These are phyloP conservation scores for Panagrolaimus sp. DNA, from an alignment of 1,140 invertebrate genomes.

Conservation along the genomic window DNA sequence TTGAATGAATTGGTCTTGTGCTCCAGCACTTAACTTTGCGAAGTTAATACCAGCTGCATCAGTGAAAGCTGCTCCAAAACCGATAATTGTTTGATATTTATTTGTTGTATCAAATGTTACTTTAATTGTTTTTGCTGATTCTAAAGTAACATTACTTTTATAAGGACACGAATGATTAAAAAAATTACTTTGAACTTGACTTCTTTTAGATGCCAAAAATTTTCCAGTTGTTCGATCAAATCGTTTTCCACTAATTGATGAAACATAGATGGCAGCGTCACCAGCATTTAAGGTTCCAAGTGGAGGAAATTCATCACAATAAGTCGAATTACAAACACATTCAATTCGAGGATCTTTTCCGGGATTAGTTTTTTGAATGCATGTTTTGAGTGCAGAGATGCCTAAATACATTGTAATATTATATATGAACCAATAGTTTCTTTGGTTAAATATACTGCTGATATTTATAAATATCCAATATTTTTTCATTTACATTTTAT, in stretches of 20 bases:
- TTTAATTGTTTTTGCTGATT: neutral
- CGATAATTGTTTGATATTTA: constrained; percentile 57
- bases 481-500: no score
- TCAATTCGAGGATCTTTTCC: constrained; percentile 50
- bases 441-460: no score
- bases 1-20: constrained; percentile 21
- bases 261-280: neutral
- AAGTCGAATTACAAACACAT: constrained; percentile 2
- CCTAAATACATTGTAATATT: no score
- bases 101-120: constrained; percentile 24
- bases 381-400: neutral
- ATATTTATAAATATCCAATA: no score
- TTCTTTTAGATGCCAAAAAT: neutral
- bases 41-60: constrained; percentile 61
- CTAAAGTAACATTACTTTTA: neutral
- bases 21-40: constrained; percentile 19
- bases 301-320: constrained; percentile 52
- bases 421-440: no score
- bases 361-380: constrained; percentile 56
- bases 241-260: neutral
- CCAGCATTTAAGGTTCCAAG: constrained; percentile 15
- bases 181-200: neutral
- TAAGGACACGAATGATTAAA: neutral
- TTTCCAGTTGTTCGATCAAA: neutral
- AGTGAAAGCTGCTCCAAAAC: constrained; percentile 63